Evolutionary conservation across 2,888 invertebrate species (phyloP).

Genomic region (Venusia cambrica): DNA sequence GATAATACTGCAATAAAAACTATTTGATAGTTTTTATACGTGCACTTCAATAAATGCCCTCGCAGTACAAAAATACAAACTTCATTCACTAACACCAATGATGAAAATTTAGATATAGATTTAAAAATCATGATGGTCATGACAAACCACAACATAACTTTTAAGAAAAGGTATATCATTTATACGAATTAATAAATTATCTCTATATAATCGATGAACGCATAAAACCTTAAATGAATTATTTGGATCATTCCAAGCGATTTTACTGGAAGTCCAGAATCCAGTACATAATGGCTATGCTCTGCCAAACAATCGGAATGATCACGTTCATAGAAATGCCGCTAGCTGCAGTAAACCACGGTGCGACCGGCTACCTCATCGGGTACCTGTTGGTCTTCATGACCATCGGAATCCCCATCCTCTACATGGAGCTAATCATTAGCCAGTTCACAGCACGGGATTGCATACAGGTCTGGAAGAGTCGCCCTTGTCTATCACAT

Average conservation of each 20-base stretch:
- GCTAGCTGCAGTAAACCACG: slow-evolving; percentile 38
- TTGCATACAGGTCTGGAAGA: slow-evolving; percentile 58
- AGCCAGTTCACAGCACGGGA: slow-evolving; percentile 65
- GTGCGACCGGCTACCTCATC: slow-evolving; percentile 47
- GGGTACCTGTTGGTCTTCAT: slow-evolving; percentile 37
- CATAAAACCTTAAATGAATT: slow-evolving; percentile 15
- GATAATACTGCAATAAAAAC: too few species aligned
- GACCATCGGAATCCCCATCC: slow-evolving; percentile 55
- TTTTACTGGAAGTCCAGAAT: slow-evolving; percentile 35
- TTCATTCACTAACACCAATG: too few species aligned
- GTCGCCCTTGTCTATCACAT: slow-evolving; percentile 54
- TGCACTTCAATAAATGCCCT: too few species aligned
- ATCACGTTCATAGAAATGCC: slow-evolving; percentile 43
- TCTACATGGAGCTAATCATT: slow-evolving; percentile 64
- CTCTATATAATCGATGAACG: not conserved
- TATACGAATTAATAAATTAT: too few species aligned
- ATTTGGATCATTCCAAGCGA: slow-evolving; percentile 17
- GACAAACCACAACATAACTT: not conserved
- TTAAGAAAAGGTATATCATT: too few species aligned
- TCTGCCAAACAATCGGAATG: slow-evolving; percentile 47
- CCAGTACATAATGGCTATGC: slow-evolving; percentile 39
- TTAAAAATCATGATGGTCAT: slow-evolving; percentile 3
- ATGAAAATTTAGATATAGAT: not conserved
- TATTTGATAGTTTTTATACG: too few species aligned
- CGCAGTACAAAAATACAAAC: too few species aligned